A percentile compares a stretch with the other conserved stretches of the same genome.
Conservation (phyloP, 2,888 invertebrate species). For the Girardia tigrina region DNA sequence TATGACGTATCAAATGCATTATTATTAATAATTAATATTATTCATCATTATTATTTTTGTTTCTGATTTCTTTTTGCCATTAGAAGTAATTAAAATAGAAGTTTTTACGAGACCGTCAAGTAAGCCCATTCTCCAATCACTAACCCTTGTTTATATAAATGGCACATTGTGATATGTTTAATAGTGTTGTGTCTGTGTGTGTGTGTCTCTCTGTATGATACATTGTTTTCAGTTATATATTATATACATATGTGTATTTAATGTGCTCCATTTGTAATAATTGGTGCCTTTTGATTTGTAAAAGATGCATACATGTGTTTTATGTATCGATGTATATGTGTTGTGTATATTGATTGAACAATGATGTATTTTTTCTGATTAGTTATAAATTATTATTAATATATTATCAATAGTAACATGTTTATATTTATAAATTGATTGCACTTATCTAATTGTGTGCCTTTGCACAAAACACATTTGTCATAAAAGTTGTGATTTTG, state of each 20-base stretch:
- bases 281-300: conserved; percentile 11
- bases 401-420: neutral
- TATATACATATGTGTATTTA: conserved; percentile 16
- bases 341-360: neutral
- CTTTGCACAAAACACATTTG: neutral
- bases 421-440: neutral
- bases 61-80: no score
- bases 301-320: neutral
- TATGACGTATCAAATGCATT: conserved; percentile 21
- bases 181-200: no score
- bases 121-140: neutral
- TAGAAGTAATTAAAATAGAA: neutral
- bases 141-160: neutral
- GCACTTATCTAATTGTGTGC: conserved; percentile 3
- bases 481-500: neutral
- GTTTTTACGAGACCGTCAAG: neutral
- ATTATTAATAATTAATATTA: conserved; percentile 3
- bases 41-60: neutral
- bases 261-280: conserved; percentile 6
- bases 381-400: neutral
- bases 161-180: conserved; percentile 14
- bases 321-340: neutral
- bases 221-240: neutral
- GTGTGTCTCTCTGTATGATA: no score
- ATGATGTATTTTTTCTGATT: neutral